A percentile compares a stretch with the other conserved stretches of the same genome.
Conservation (phyloP, 2,888 invertebrate species). For the Parapristionchus giblindavisi region DNA sequence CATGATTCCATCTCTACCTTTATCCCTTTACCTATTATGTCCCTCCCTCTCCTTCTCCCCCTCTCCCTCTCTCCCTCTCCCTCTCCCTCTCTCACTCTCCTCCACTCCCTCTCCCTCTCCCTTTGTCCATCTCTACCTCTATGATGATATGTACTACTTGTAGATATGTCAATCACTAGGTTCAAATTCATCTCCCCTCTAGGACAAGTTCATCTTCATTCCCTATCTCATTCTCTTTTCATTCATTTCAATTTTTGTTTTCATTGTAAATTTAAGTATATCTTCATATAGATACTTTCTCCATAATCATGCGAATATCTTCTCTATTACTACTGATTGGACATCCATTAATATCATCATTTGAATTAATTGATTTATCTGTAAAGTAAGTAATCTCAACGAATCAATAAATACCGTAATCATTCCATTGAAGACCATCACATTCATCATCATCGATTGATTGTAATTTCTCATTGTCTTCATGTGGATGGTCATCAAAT, state of each 20-base stretch:
- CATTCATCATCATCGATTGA: background rate
- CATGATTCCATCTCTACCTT: background rate
- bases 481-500: constrained; percentile 28
- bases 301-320: background rate
- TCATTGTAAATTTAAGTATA: background rate
- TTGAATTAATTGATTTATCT: constrained; percentile 16
- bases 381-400: background rate
- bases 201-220: background rate
- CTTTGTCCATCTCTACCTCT: background rate
- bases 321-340: no score
- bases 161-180: constrained; percentile 19
- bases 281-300: background rate
- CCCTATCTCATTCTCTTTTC: background rate
- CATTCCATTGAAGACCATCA: background rate
- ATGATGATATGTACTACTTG: background rate
- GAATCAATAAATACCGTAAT: background rate
- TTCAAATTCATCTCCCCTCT: background rate
- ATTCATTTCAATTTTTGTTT: background rate
- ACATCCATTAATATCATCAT: no score
- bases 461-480: constrained; percentile 6
- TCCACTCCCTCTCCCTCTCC: background rate
- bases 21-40: background rate
- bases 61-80: constrained; percentile 27
- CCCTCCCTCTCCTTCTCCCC: background rate
- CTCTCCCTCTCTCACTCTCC: constrained; percentile 19